Evolutionary conservation across 2,797 vertebrate species (phyloP).

Genomic region (Epinephelus malabaricus): DNA sequence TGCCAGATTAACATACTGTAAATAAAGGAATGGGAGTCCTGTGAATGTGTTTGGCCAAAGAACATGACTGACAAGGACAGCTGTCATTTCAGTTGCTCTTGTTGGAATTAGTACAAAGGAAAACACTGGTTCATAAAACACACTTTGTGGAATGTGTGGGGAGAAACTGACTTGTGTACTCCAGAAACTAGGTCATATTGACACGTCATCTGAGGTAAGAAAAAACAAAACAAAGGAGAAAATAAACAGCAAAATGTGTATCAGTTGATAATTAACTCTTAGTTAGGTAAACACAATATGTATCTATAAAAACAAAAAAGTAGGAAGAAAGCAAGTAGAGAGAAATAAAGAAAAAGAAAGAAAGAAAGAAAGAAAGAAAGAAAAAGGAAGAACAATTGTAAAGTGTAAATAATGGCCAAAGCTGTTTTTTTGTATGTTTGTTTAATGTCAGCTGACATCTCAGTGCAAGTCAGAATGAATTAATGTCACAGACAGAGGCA

Average conservation of each 20-base stretch:
- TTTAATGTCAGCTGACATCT: background rate
- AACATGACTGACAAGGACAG: background rate
- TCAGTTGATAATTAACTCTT: background rate
- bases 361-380: background rate
- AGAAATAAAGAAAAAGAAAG: background rate
- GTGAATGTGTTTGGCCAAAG: background rate
- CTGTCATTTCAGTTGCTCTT: constrained; percentile 7
- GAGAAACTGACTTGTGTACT: background rate
- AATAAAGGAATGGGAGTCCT: background rate
- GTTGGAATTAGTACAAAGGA: background rate
- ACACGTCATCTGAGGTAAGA: background rate
- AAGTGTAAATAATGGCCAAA: background rate
- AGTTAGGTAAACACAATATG: background rate
- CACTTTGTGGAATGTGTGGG: background rate
- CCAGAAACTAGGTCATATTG: background rate
- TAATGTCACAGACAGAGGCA: background rate
- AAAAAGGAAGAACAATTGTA: background rate
- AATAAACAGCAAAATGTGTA: background rate
- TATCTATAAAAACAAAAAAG: background rate
- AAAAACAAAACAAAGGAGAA: no score
- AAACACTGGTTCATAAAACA: background rate
- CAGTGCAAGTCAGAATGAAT: constrained; percentile 38
- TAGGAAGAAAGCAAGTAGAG: background rate
- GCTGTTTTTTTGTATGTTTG: background rate
- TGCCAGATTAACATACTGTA: background rate